phyloP scores from a whole-genome alignment of 2,888 invertebrate species.

The Drosophila aldrichi region DNA sequence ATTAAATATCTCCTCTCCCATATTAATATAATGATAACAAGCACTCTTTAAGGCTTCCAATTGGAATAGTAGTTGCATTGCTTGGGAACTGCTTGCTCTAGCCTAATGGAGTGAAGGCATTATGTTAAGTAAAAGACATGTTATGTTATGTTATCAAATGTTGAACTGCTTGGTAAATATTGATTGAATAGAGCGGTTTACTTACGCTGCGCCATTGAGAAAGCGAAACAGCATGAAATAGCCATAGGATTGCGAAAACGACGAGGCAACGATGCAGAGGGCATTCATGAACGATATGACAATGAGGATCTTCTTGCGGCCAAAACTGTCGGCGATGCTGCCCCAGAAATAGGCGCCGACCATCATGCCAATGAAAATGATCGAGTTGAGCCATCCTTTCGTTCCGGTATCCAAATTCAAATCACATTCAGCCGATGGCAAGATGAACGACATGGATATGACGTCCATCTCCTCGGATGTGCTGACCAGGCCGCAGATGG shows the following conservation, averaged over 20 bases:
- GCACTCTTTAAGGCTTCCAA: background rate
- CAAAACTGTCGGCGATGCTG: slow-evolving; percentile 94
- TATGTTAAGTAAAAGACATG: too few relatives aligned
- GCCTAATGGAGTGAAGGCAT: background rate
- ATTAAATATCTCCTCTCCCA: background rate
- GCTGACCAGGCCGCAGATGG: slow-evolving; percentile 96
- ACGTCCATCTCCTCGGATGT: slow-evolving; percentile 98
- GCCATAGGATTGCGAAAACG: slow-evolving; percentile 94
- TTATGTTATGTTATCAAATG: too few relatives aligned
- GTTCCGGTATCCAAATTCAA: slow-evolving; percentile 93
- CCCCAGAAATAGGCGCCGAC: slow-evolving; percentile 97
- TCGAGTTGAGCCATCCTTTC: slow-evolving; percentile 92
- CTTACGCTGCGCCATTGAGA: slow-evolving; percentile 97
- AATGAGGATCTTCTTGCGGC: slow-evolving; percentile 94
- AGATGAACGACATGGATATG: slow-evolving; percentile 97
- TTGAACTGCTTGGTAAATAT: background rate
- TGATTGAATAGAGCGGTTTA: slow-evolving; percentile 75
- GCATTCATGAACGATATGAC: slow-evolving; percentile 96
- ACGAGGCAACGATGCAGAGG: slow-evolving; percentile 94
- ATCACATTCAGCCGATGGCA: slow-evolving; percentile 97
- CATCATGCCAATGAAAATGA: slow-evolving; percentile 96
- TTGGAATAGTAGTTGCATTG: background rate
- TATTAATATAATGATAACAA: background rate
- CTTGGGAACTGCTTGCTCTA: too few relatives aligned
- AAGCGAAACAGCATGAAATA: slow-evolving; percentile 96